Evolutionary conservation across 2,888 invertebrate species (phyloP), one percentile per base, ranked within the genome.

Genomic region (Hyposoter dolosus): DNA sequence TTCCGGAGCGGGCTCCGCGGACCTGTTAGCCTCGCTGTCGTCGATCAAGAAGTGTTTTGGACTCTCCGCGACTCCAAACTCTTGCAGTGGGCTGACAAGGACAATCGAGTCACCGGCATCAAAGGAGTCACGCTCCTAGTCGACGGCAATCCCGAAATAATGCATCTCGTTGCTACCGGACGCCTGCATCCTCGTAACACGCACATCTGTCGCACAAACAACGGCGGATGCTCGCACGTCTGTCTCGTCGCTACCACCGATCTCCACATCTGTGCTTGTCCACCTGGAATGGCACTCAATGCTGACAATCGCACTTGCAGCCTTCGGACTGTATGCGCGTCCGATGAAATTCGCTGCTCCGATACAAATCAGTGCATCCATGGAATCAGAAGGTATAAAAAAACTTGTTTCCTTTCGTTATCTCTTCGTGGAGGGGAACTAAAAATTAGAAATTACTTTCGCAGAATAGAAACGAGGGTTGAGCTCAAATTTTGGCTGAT

Each of bases 1-100:
- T 94, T 95, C 81, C 93, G 93, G 23, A 92, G 93, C 1, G 89
- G 94, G 23, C 80, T 93, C 12, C 83, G 91, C 0, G 91, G 91
- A 7, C 96, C 97, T 0, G 94, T 95, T 0, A 95, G 96, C 50
- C 89, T 97, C 56, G 95, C 96, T 0, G 92, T 96, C 3, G 94
- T 97, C 0, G 95, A 95, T n/a, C 94, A 95, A 12, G 95, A 96
- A 90, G 92, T 97, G 23, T 97, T 97, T 92, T 98, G 97, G 97
- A 96, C 96, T 0, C 95, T 95, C 88, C 91, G 95, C 19, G 94
- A 95, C 28, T 96, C 96, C 0, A 92, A 94, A 3, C 93, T 95
- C 3, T 91, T 97, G 6, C 96, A 95, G 91, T 97, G 96, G 96
- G 94, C 95, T 0, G 94, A 95, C 89, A 96, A 95, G 84, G 94